Evolutionary conservation across 2,113 vertebrate genomes (phyloP), one percentile per base, ranked within the genome.

Genomic region (Indri indri): DNA sequence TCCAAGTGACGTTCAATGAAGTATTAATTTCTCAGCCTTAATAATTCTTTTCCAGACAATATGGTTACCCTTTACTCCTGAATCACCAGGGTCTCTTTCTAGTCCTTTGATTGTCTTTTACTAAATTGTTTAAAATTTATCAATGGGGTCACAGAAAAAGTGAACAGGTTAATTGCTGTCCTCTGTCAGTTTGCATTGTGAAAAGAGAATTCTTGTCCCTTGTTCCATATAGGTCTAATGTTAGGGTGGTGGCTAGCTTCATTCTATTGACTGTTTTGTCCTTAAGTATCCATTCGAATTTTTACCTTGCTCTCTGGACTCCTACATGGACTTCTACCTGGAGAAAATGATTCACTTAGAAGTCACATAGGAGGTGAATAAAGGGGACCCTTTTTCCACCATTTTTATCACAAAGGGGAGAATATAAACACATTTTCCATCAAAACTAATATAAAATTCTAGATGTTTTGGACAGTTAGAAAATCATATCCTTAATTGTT

Each of bases 41-140:
- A 9, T 22, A 37, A 47, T 92, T 14, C 34, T 90, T 87, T 93
- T 61, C 66, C 66, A 66, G 66, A 93, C 37, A 85, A 80, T 59
- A 74, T 30, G 47, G 54, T 82, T 7, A n/a, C 10, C 23, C 45
- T 89, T 74, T 91, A 6, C 23, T 92, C 70, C 42, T 94, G n/a
- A 81, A 81, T 47, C 47, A 52, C 37, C 61, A 61, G 17, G 27
- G 12, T 79, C 32, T 79, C 65, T 63, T 94, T 93, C 45, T 34
- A 59, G 52, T 81, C 22, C 5, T 90, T 87, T 83, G 25, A 45
- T 17, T 71, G 12, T 40, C 47, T 89, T 91, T 89, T 94, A 42
- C 16, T 94, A n/a, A 88, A 94, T 22, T 88, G 27, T 79, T 83
- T 65, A 76, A 95, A 89, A 93, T 74, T 70, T 90, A 76, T 76